Evolutionary conservation across 2,797 vertebrate species (phyloP).

Genomic region (Semaprochilodus insignis): DNA sequence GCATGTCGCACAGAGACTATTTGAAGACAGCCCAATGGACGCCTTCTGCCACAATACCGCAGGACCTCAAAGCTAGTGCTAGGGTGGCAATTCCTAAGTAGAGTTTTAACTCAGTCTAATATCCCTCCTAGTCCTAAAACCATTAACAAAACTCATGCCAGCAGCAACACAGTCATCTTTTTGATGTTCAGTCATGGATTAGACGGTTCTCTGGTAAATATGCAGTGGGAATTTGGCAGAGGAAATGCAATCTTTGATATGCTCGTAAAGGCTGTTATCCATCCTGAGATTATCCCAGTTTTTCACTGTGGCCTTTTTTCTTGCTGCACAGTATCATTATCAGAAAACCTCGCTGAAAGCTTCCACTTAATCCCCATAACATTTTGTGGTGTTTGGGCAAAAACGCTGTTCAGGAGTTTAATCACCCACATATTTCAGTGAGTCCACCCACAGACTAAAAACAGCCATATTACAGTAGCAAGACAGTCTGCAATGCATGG

Average conservation of each 20-base stretch:
- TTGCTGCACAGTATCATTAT: neutral
- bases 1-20: neutral
- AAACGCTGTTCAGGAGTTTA: neutral
- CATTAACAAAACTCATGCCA: neutral
- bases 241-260: neutral
- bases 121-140: neutral
- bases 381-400: neutral
- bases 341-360: neutral
- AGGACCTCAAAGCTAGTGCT: neutral
- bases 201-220: conserved; percentile 1
- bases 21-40: neutral
- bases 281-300: neutral
- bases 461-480: neutral
- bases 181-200: neutral
- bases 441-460: neutral
- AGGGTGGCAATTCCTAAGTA: neutral
- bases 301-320: neutral
- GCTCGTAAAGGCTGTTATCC: neutral
- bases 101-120: neutral
- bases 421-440: neutral
- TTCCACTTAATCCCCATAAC: neutral
- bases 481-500: neutral
- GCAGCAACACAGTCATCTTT: neutral
- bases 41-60: neutral
- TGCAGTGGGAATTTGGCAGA: neutral